phyloP scores from a whole-genome alignment of 2,888 invertebrate species.

The Volucella zonaria region DNA sequence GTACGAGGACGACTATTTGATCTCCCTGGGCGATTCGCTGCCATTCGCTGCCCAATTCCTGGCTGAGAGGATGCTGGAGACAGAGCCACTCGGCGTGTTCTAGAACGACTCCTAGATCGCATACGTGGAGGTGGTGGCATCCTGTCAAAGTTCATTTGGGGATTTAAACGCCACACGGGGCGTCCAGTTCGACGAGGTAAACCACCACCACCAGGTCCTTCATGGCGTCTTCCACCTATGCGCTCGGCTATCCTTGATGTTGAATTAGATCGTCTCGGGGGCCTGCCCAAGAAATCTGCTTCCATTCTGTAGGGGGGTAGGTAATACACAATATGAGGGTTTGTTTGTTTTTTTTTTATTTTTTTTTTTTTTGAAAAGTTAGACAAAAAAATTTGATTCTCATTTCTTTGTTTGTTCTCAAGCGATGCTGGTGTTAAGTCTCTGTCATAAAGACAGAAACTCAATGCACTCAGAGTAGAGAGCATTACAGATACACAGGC shows the following conservation, averaged over 20 bases:
- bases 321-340: slow-evolving; percentile 76
- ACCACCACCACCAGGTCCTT: slow-evolving; percentile 75
- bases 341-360: slow-evolving; percentile 29
- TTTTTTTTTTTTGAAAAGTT: slow-evolving; percentile 46
- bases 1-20: slow-evolving; percentile 60
- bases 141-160: slow-evolving; percentile 51
- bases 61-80: slow-evolving; percentile 63
- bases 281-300: slow-evolving; percentile 80
- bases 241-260: slow-evolving; percentile 77
- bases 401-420: slow-evolving; percentile 74
- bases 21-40: slow-evolving; percentile 52
- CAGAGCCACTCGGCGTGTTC: slow-evolving; percentile 64
- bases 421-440: slow-evolving; percentile 54
- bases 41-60: slow-evolving; percentile 56
- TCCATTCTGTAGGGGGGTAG: slow-evolving; percentile 80
- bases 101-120: slow-evolving; percentile 75
- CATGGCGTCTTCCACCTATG: slow-evolving; percentile 76
- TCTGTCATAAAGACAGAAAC: slow-evolving; percentile 68
- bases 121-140: slow-evolving; percentile 54
- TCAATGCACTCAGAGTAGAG: slow-evolving; percentile 59
- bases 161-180: slow-evolving; percentile 42
- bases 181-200: slow-evolving; percentile 36
- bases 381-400: slow-evolving; percentile 66
- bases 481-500: slow-evolving; percentile 45
- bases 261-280: slow-evolving; percentile 78